phyloP scores from a whole-genome alignment of 2,888 invertebrate species.

The Lottia scabra region DNA sequence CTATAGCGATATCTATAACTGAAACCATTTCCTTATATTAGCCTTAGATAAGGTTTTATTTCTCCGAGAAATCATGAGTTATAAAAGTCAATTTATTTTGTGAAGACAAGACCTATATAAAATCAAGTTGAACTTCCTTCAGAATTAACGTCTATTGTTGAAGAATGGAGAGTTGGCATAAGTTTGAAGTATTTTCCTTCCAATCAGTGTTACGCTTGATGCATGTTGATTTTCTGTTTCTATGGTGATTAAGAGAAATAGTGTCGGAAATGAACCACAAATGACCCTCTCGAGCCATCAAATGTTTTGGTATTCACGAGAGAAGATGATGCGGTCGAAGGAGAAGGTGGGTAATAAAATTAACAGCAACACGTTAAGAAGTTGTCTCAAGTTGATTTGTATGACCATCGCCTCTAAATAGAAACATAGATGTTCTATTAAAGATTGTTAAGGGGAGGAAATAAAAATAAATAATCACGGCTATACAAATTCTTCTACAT shows the following conservation, averaged over 20 bases:
- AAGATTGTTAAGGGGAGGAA: too few relatives aligned
- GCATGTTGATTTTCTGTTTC: conserved; percentile 7
- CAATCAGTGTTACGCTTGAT: conserved; percentile 4
- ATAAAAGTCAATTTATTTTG: not conserved
- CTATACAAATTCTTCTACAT: too few relatives aligned
- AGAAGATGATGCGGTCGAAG: not conserved
- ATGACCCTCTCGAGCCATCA: conserved; percentile 3
- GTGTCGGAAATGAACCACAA: conserved; percentile 5
- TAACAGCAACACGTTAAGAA: not conserved
- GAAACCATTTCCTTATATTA: too few relatives aligned
- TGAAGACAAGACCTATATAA: not conserved
- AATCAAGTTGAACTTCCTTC: not conserved
- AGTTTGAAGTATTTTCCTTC: not conserved
- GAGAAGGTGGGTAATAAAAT: not conserved
- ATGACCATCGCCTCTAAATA: too few relatives aligned
- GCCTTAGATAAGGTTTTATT: too few relatives aligned
- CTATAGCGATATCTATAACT: too few relatives aligned
- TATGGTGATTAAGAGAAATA: conserved; percentile 5
- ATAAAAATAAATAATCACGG: too few relatives aligned
- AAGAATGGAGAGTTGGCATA: not conserved
- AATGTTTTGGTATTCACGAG: conserved; percentile 2
- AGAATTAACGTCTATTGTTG: not conserved
- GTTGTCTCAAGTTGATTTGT: too few relatives aligned
- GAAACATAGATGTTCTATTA: too few relatives aligned
- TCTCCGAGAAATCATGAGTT: too few relatives aligned